Evolutionary conservation across 2,888 invertebrate genomes (phyloP), one percentile per base, ranked within the genome.

Genomic region (Thymelicus sylvestris): DNA sequence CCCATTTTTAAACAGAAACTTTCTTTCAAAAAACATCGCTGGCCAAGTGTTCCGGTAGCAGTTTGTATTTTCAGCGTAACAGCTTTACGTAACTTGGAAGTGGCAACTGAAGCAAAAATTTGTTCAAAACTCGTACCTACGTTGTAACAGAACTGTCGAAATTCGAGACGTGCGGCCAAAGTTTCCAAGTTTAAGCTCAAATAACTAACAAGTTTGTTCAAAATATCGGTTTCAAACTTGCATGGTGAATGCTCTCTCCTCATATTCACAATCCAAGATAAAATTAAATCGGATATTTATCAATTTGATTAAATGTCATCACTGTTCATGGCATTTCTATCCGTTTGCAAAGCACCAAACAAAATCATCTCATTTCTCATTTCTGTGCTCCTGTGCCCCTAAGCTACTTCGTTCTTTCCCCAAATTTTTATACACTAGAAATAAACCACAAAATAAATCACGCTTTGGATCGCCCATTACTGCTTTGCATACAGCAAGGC

Each of bases 31-130:
- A 52, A 52, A 52, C 50, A 52, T 15, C 50, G 50, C 19, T 3
- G 50, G 3, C 19, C 5, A 3, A 7, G 7, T 10, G 6, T 19
- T 7, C 10, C 8, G 1, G 47, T 0, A 47, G 12, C 50, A 52
- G 19, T 52, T 52, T 52, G 50, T 52, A 52, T 52, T 52, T 52
- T 19, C 50, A 52, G 12, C 15, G 15, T 52, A 52, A 52, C 44
- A 12, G 50, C 7, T 52, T 52, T 52, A 52, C 50, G 7, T 52
- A 52, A 52, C 50, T 52, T 52, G 15, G 8, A 52, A 52, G 50
- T 52, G 50, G 50, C 50, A 52, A 52, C 50, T 52, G n/a, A 19
- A 52, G 50, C 19, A 52, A 52, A 52, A 52, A 52, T 52, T 52
- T 52, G 50, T 52, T 52, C 15, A 8, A 52, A 19, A 19, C 50